Evolutionary conservation across 2,797 vertebrate species (phyloP), one percentile per base, ranked within the genome.

Genomic region (Pelobates cultripes): DNA sequence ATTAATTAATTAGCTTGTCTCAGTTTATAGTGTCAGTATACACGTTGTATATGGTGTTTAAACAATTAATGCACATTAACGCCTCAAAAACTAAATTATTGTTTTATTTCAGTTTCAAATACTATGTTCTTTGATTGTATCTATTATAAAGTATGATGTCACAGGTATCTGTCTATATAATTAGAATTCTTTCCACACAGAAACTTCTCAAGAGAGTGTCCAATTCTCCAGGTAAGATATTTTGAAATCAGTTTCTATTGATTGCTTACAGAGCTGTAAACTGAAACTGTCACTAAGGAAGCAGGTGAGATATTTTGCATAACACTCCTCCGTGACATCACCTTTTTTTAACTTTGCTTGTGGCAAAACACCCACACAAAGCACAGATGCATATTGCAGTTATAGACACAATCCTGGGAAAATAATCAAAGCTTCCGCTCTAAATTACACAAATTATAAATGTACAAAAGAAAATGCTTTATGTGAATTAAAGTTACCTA

Each of bases 271-370:
- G 10, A 5, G 17, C 5, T 70, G 70, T 79, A 79, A 79, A 72
- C 57, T 69, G 71, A 80, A 74, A 80, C 71, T 69, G 71, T 74
- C 57, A 45, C 72, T 74, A 74, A 80, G 72, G 63, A 67, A 80
- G 17, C 78, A 80, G 71, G 78, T 68, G 51, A 74, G 63, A 17
- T 14, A 17, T 40, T 74, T 80, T 80, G 71, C 71, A 74, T 68
- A 68, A 74, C 53, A 64, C 40, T 64, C 57, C 40, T 74, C 70
- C 40, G 15, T 67, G 71, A 74, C 61, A 51, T 51, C 5, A 6
- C 3, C 47, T 15, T 68, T 53, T 53, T 80, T 80, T 60, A 45
- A 73, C 66, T 57, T 73, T 73, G 70, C 40, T 71, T 67, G 60
- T 12, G 72, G 77, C n/a, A 51, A 66, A 64, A 40, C 45, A 41